phyloP scores from a whole-genome alignment of 2,888 invertebrate genomes.

The Meghimatium bilineatum region DNA sequence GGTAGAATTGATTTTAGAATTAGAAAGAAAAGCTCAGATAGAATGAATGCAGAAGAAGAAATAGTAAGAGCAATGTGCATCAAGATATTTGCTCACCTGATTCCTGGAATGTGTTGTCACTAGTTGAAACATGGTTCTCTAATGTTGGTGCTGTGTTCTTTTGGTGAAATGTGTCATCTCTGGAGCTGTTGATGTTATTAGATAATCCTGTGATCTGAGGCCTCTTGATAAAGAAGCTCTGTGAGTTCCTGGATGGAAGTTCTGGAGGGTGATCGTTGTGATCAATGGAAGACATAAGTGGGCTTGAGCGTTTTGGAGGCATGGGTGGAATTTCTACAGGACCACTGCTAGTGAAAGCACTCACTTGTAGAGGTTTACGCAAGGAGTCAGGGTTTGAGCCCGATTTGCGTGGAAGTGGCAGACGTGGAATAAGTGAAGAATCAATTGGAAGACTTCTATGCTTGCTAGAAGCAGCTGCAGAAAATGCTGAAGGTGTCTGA shows the following conservation, averaged over 20 bases:
- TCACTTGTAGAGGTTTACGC: constrained; percentile 12
- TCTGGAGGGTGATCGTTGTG: constrained; percentile 27
- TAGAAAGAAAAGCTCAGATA: too few species aligned
- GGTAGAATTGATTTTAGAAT: too few species aligned
- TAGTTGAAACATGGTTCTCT: neutral
- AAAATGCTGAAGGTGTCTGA: constrained; percentile 7
- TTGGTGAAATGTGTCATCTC: neutral
- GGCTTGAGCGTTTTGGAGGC: constrained; percentile 23
- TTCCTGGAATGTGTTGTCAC: neutral
- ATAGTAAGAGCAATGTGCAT: too few species aligned
- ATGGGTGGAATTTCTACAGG: constrained; percentile 19
- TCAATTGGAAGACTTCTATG: neutral
- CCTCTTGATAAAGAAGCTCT: constrained; percentile 44
- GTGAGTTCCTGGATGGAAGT: constrained; percentile 28
- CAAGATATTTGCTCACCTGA: too few species aligned
- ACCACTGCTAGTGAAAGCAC: constrained; percentile 4
- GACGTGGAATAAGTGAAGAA: neutral
- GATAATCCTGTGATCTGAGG: constrained; percentile 38
- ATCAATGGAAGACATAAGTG: neutral
- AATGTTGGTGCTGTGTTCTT: neutral
- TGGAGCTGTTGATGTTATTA: neutral
- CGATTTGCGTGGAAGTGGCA: constrained; percentile 26
- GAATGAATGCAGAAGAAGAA: too few species aligned
- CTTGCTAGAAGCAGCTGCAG: constrained; percentile 2
- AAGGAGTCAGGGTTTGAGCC: constrained; percentile 24